phyloP scores from a whole-genome alignment of 2,888 invertebrate species.

The Oscheius onirici region DNA sequence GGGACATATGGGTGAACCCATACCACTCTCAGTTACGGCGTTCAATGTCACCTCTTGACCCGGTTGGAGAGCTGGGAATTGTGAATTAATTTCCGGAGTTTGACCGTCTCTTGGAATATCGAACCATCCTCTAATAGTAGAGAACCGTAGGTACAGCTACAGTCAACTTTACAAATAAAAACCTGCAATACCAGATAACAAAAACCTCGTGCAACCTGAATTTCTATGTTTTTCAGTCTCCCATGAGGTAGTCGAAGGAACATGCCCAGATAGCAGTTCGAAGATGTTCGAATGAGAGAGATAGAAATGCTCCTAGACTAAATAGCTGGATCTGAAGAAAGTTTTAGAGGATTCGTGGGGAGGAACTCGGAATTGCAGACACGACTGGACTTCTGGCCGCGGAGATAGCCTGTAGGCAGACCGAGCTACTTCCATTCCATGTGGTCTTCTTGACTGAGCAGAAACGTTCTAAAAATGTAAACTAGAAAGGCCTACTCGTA shows the following conservation, averaged over 20 bases:
- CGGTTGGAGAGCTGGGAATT: too few relatives aligned
- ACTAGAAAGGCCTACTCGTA: constrained; percentile 43
- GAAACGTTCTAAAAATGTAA: neutral
- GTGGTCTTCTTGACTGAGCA: constrained; percentile 15
- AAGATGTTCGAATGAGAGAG: constrained; percentile 28
- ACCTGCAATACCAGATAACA: too few relatives aligned
- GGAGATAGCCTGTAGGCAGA: constrained; percentile 35
- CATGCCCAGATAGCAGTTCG: constrained; percentile 50
- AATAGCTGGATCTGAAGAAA: constrained; percentile 48
- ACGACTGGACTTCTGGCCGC: constrained; percentile 40
- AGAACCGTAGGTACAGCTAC: too few relatives aligned
- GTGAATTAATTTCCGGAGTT: too few relatives aligned
- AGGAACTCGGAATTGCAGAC: constrained; percentile 39
- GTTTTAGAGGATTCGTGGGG: constrained; percentile 35
- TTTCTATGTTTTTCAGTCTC: too few relatives aligned
- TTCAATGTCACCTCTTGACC: too few relatives aligned
- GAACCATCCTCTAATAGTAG: too few relatives aligned
- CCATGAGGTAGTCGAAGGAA: constrained; percentile 39
- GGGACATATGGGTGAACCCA: too few relatives aligned
- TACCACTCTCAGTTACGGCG: too few relatives aligned
- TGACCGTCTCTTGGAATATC: too few relatives aligned
- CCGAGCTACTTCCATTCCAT: constrained; percentile 26
- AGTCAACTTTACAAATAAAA: too few relatives aligned
- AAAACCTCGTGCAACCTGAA: too few relatives aligned
- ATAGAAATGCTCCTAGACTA: constrained; percentile 50